Percentiles rank a stretch among this genome's conserved stretches.
Conservation (phyloP, 2,113 vertebrate genomes). For the Pyrgilauda ruficollis region DNA sequence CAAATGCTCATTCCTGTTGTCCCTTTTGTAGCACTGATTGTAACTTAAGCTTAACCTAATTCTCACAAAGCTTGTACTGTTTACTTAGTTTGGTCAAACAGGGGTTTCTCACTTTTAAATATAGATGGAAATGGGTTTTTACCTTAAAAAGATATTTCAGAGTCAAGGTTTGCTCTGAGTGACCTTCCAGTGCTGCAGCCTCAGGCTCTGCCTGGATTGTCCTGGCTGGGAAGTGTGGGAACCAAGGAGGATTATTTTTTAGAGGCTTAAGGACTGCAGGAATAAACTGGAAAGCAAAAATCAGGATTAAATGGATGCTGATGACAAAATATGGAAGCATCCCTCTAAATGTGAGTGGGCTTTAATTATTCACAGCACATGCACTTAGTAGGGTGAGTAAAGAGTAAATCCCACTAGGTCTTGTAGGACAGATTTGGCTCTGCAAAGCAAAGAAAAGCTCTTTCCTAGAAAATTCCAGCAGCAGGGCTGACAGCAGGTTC, state of each 20-base stretch:
- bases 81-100: not conserved
- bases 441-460: not conserved
- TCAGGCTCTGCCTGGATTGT: not conserved
- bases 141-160: not conserved
- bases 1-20: not conserved
- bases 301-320: not conserved
- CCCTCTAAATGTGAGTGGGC: not conserved
- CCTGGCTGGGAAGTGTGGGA: not conserved
- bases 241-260: not conserved
- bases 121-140: not conserved
- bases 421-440: not conserved
- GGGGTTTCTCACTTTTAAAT: not conserved
- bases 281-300: not conserved
- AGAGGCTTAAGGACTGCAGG: not conserved
- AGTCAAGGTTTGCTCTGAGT: not conserved
- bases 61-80: not conserved
- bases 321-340: not conserved
- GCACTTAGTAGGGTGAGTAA: not conserved
- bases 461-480: not conserved
- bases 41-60: not conserved
- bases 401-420: not conserved
- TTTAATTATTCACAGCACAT: not conserved
- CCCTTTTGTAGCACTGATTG: not conserved
- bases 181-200: not conserved
- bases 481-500: not conserved